Evolutionary conservation across 2,888 invertebrate species (phyloP).

Genomic region (Malthinus seriepunctatus): DNA sequence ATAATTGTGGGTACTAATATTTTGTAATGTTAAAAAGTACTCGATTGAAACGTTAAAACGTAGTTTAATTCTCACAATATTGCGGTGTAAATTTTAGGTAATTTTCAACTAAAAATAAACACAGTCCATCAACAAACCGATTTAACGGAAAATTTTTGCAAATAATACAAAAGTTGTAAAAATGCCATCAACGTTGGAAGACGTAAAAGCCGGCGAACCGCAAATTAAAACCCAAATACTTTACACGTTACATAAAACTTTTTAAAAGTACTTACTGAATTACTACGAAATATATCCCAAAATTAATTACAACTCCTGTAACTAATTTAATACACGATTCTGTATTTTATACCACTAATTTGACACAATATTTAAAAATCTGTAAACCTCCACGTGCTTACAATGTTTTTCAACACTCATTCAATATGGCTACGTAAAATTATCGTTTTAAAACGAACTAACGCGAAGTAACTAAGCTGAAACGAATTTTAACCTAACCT

Average conservation of each 20-base stretch:
- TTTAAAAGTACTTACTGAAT: background rate
- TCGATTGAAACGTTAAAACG: no score
- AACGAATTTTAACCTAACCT: conserved; percentile 15
- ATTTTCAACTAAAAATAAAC: no score
- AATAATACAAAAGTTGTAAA: no score
- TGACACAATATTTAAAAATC: conserved; percentile 14
- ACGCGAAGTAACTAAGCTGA: conserved; percentile 21
- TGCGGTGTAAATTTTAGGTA: no score
- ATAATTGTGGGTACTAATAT: no score
- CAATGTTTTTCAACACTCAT: conserved; percentile 67
- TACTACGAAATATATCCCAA: background rate
- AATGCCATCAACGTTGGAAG: no score
- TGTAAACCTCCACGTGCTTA: conserved; percentile 65
- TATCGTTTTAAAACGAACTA: conserved; percentile 36
- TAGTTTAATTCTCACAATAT: no score
- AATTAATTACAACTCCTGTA: background rate
- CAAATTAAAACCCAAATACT: background rate
- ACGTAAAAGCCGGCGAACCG: background rate
- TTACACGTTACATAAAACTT: background rate
- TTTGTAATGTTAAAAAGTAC: no score
- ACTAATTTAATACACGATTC: background rate
- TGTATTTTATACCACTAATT: background rate
- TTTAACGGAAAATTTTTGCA: no score
- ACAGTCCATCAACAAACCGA: no score
- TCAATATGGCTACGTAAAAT: conserved; percentile 63